Percentiles rank a stretch among this genome's conserved stretches.
Evolutionary conservation across 2,888 invertebrate species (phyloP).

Genomic region (Drosophila setosimentum): DNA sequence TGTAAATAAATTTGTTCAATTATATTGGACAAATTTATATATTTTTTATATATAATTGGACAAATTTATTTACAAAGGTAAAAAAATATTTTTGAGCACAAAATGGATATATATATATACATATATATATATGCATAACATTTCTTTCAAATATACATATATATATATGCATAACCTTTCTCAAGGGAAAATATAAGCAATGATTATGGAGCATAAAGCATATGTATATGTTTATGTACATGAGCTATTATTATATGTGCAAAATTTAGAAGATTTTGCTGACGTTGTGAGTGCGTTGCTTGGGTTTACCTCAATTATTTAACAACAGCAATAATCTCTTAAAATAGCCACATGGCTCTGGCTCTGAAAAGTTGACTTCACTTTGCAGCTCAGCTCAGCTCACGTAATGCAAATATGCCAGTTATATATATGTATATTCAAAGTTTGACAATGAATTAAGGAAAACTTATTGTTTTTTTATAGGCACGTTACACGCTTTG

Average conservation of each 20-base stretch:
- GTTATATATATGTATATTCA: constrained; percentile 4
- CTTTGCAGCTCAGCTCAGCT: constrained; percentile 6
- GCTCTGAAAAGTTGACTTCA: constrained; percentile 2
- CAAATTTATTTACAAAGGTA: background rate
- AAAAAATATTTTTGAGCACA: too few species aligned
- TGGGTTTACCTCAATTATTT: constrained; percentile 31
- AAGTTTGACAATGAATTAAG: background rate
- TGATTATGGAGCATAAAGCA: background rate
- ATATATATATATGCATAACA: too few species aligned
- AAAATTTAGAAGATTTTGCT: background rate
- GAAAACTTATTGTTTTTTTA: background rate
- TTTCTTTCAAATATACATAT: too few species aligned
- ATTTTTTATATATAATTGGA: too few species aligned
- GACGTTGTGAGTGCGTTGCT: background rate
- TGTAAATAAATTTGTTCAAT: too few species aligned
- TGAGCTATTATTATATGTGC: background rate
- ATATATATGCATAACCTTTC: background rate
- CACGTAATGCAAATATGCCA: constrained; percentile 31
- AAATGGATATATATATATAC: too few species aligned
- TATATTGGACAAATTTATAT: too few species aligned
- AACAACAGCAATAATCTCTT: constrained; percentile 1
- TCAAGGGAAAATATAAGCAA: background rate
- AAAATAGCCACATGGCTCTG: background rate
- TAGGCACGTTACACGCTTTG: background rate
- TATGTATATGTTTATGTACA: constrained; percentile 6